Evolutionary conservation across 1,140 invertebrate species (phyloP).

Genomic region (Ctenoplectra terminalis): DNA sequence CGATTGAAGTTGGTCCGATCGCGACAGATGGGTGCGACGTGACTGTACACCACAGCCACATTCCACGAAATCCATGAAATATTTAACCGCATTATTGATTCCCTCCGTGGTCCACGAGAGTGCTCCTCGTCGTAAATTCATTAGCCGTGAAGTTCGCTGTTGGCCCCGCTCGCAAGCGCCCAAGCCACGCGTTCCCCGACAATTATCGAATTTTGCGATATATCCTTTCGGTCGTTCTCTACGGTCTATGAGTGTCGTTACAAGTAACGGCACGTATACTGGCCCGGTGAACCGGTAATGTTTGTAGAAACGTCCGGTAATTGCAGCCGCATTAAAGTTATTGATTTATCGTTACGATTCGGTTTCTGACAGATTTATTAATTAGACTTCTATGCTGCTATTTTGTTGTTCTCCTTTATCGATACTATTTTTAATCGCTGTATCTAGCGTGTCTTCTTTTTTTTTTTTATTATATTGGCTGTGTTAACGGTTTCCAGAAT

Average conservation of each 20-base stretch:
- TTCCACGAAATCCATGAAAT: slow-evolving; percentile 80
- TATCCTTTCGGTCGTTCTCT: slow-evolving; percentile 53
- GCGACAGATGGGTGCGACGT: slow-evolving; percentile 79
- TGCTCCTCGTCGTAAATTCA: slow-evolving; percentile 75
- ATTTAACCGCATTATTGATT: slow-evolving; percentile 80
- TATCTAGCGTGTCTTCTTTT: background rate
- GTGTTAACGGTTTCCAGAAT: too few species aligned
- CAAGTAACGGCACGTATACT: slow-evolving; percentile 49
- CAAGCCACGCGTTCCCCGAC: slow-evolving; percentile 60
- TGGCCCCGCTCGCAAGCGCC: slow-evolving; percentile 54
- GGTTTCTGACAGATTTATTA: slow-evolving; percentile 38
- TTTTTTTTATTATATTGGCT: too few species aligned
- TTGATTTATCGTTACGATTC: slow-evolving; percentile 47
- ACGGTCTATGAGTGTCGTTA: slow-evolving; percentile 46
- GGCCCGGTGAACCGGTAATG: slow-evolving; percentile 16
- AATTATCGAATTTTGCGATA: slow-evolving; percentile 67
- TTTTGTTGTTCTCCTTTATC: background rate
- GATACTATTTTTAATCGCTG: background rate
- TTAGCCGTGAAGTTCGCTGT: slow-evolving; percentile 69
- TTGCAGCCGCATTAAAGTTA: slow-evolving; percentile 21
- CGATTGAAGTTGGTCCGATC: slow-evolving; percentile 78
- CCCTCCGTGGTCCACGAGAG: slow-evolving; percentile 71
- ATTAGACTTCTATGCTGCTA: background rate
- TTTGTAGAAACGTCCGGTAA: slow-evolving; percentile 45
- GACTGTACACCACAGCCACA: slow-evolving; percentile 74